Percentiles rank a stretch among this genome's conserved stretches.
Evolutionary conservation across 2,888 invertebrate genomes (phyloP).

Genomic region (Mellilla xanthometata): DNA sequence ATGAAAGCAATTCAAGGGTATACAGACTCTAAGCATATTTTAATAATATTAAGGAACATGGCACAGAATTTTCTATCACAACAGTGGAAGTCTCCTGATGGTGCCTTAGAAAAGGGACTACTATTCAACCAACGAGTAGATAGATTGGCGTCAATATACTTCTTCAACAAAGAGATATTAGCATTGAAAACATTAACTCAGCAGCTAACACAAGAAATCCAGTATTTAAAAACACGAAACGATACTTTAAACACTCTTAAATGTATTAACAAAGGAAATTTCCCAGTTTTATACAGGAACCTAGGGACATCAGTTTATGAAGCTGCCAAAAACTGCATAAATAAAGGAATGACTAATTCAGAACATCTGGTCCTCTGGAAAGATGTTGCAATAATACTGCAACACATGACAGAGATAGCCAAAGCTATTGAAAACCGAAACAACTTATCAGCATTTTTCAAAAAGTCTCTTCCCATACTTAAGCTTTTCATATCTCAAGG

Average conservation of each 20-base stretch:
- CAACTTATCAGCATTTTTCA: slow-evolving; percentile 85
- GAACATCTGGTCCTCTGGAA: slow-evolving; percentile 87
- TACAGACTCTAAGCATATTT: slow-evolving; percentile 58
- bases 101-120: slow-evolving; percentile 85
- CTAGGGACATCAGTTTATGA: slow-evolving; percentile 84
- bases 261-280: slow-evolving; percentile 86
- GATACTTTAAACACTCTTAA: slow-evolving; percentile 83
- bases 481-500: slow-evolving; percentile 87
- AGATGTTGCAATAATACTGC: slow-evolving; percentile 83
- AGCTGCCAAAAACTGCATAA: slow-evolving; percentile 74
- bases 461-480: slow-evolving; percentile 85
- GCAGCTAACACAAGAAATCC: slow-evolving; percentile 81
- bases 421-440: slow-evolving; percentile 84
- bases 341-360: slow-evolving; percentile 77
- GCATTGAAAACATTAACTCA: slow-evolving; percentile 82
- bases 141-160: slow-evolving; percentile 84
- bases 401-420: slow-evolving; percentile 85
- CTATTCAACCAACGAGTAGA: slow-evolving; percentile 85
- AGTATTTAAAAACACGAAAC: slow-evolving; percentile 79
- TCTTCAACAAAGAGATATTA: slow-evolving; percentile 81
- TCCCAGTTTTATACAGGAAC: slow-evolving; percentile 86
- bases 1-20: slow-evolving; percentile 74
- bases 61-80: slow-evolving; percentile 80
- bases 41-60: slow-evolving; percentile 68
- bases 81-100: slow-evolving; percentile 87